Percentiles rank a stretch among this genome's conserved stretches.
Conservation (phyloP, 2,888 invertebrate genomes). For the Neoitamus cyanurus region DNA sequence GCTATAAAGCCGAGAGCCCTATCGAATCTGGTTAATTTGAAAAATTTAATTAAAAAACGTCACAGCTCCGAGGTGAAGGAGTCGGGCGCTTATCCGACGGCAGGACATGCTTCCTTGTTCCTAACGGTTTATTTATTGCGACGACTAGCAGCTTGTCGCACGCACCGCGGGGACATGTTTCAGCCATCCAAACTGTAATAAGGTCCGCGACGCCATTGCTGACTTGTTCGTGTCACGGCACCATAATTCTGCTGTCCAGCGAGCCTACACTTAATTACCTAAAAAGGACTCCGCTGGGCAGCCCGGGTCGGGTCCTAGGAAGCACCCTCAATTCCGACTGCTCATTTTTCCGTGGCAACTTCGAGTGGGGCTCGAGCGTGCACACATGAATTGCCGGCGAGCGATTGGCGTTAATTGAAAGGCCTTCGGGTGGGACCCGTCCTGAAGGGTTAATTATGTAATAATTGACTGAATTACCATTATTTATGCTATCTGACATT, state of each 20-base stretch:
- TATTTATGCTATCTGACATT: constrained; percentile 42
- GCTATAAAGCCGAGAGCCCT: neutral
- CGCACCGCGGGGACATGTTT: constrained; percentile 26
- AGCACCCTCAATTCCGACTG: neutral
- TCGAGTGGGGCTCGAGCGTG: neutral
- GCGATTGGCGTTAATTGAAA: constrained; percentile 44
- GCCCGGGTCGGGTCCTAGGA: neutral
- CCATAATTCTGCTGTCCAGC: constrained; percentile 47
- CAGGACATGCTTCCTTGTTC: constrained; percentile 2
- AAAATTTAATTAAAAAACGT: constrained; percentile 38
- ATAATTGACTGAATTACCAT: constrained; percentile 49
- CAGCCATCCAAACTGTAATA: constrained; percentile 13
- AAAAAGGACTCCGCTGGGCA: constrained; percentile 45
- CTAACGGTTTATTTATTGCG: constrained; percentile 26
- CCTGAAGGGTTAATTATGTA: constrained; percentile 53
- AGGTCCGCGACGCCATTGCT: constrained; percentile 40
- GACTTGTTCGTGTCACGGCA: constrained; percentile 43
- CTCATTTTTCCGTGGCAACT: neutral
- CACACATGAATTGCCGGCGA: neutral
- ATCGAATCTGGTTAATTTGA: constrained; percentile 23
- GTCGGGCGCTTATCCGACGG: neutral
- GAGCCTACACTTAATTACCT: constrained; percentile 48
- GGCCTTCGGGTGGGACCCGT: constrained; percentile 21
- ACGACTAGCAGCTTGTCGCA: neutral
- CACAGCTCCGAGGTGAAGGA: neutral